Evolutionary conservation across 2,113 vertebrate genomes (phyloP), one percentile per base, ranked within the genome.

Genomic region (Progne subis): DNA sequence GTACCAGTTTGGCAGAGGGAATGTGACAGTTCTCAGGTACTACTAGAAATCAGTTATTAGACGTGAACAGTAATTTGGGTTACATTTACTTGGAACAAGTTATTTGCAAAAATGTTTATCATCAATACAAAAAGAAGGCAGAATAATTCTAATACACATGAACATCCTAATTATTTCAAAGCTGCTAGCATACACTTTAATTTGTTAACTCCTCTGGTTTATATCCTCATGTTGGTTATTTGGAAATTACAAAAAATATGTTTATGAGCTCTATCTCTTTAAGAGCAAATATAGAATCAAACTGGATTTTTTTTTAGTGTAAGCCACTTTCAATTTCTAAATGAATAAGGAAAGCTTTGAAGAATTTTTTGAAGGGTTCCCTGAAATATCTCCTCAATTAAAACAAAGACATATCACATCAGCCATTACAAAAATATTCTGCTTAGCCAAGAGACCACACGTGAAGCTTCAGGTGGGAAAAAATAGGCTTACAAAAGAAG

Each of bases 371-470:
- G 26, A 92, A 64, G 25, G 1, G 8, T 88, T 94, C 86, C 94
- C 24, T 9, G 11, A 77, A 77, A 84, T 92, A 91, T 53, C 77
- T 84, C 37, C n/a, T 79, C 77, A 20, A 52, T 93, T 88, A 84
- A 90, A 79, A 92, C 82, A 93, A 89, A 65, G 53, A 37, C 59
- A 80, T 94, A 85, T 96, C 86, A 85, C 88, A 91, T 96, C 70
- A 93, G 43, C 34, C 39, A 47, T 94, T 94, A 50, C 20, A 91
- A 83, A 95, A 94, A 87, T 91, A 87, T 31, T 74, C 61, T 64
- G 19, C 76, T 90, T 68, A 92, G 86, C 94, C 94, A 94, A 60
- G 16, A 86, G 93, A 93, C 93, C 94, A 96, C 95, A 96, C 69
- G 2, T 75, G 82, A 88, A 94, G 53, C 68, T 95, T 94, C 96